phyloP scores from a whole-genome alignment of 2,888 invertebrate genomes.

The Protodeltote pygarga region DNA sequence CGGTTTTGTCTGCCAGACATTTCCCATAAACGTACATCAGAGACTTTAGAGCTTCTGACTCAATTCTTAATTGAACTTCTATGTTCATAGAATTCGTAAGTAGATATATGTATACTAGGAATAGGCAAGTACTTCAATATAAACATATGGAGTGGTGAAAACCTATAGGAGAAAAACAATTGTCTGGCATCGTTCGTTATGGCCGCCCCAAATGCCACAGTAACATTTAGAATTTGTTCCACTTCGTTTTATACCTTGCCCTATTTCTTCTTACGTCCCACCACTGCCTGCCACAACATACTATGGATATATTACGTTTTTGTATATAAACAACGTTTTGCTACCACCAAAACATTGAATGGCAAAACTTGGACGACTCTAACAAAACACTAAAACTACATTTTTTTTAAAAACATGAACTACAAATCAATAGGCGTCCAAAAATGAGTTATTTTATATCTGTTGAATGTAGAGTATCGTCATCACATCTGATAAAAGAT shows the following conservation, averaged over 20 bases:
- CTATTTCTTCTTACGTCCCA: constrained; percentile 61
- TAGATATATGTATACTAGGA: no score
- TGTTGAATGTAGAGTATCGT: constrained; percentile 9
- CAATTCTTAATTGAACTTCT: neutral
- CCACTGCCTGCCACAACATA: constrained; percentile 48
- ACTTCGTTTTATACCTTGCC: constrained; percentile 71
- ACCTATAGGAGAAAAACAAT: constrained; percentile 36
- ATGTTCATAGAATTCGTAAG: no score
- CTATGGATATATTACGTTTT: constrained; percentile 13
- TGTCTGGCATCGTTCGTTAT: constrained; percentile 53
- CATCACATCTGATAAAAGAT: constrained; percentile 1
- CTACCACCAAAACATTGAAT: constrained; percentile 1
- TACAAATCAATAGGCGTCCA: constrained; percentile 10
- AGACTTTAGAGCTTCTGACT: neutral
- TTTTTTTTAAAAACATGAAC: constrained; percentile 3
- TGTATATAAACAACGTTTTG: neutral
- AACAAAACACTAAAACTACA: neutral
- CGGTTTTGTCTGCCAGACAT: neutral
- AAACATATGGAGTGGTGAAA: constrained; percentile 12
- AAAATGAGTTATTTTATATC: constrained; percentile 10
- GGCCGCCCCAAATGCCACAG: constrained; percentile 72
- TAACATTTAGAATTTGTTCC: constrained; percentile 78
- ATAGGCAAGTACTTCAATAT: no score
- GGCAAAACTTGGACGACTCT: neutral
- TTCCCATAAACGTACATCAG: constrained; percentile 5